A percentile compares a stretch with the other conserved stretches of the same genome.
Evolutionary conservation across 2,888 invertebrate genomes (phyloP).

Genomic region (Parnassius smintheus): DNA sequence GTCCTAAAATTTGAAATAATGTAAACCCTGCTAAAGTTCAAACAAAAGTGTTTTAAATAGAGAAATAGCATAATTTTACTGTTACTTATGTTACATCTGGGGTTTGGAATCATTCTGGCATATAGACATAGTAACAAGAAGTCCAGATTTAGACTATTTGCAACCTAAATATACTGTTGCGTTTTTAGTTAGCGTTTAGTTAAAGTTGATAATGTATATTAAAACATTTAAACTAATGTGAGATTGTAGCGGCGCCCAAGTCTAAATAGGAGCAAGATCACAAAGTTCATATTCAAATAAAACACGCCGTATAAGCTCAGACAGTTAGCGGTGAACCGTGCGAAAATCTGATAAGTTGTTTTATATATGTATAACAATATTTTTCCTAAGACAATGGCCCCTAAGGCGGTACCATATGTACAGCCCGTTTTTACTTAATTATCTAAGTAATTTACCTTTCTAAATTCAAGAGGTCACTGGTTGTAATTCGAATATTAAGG

Average conservation of each 20-base stretch:
- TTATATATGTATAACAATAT: conserved; percentile 75
- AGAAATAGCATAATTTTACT: no score
- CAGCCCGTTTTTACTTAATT: conserved; percentile 41
- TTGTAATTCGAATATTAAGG: conserved; percentile 23
- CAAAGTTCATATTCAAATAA: conserved; percentile 11
- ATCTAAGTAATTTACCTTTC: conserved; percentile 42
- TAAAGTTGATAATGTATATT: no score
- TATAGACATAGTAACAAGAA: no score
- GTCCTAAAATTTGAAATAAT: conserved; percentile 19
- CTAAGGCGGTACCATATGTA: conserved; percentile 41
- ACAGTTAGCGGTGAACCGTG: conserved; percentile 70
- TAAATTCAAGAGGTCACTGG: conserved; percentile 44
- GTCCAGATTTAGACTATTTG: no score
- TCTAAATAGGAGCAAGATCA: no score
- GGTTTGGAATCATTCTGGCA: no score
- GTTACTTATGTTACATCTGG: no score
- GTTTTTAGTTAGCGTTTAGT: no score
- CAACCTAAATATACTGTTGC: no score
- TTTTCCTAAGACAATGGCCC: conserved; percentile 57
- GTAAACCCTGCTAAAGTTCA: neutral
- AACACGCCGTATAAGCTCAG: conserved; percentile 57
- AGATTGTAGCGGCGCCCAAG: no score
- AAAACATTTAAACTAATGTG: no score
- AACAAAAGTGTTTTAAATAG: no score
- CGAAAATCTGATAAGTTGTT: conserved; percentile 76